A percentile compares a stretch with the other conserved stretches of the same genome.
These are phyloP conservation scores for Charina bottae DNA, from an alignment of 2,113 vertebrate species.

Conservation along the genomic window DNA sequence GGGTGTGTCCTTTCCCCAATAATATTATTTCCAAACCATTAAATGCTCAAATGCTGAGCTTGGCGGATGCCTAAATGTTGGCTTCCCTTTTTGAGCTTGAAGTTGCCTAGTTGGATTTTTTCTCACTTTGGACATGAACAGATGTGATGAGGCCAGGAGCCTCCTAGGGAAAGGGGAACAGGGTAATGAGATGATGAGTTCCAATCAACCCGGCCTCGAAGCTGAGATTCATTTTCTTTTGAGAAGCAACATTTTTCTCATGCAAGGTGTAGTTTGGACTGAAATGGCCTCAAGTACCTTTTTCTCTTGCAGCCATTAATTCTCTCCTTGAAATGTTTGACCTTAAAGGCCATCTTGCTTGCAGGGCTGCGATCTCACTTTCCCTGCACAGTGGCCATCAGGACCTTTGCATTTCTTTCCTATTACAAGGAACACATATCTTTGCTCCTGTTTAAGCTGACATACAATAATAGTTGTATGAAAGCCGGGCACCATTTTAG, in stretches of 20 bases:
- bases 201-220: background rate
- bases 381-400: conserved; percentile 13
- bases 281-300: background rate
- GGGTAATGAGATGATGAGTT: background rate
- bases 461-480: background rate
- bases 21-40: background rate
- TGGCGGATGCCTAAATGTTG: too few relatives aligned
- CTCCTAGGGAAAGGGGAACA: too few relatives aligned
- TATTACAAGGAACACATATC: conserved; percentile 28
- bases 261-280: background rate
- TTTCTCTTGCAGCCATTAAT: conserved; percentile 7
- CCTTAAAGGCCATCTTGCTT: conserved; percentile 24
- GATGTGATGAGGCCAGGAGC: background rate
- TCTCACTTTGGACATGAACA: background rate
- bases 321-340: conserved; percentile 14
- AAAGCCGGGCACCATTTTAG: background rate
- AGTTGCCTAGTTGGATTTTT: background rate
- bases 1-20: background rate
- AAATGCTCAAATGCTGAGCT: background rate
- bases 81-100: background rate
- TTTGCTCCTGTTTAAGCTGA: conserved; percentile 34
- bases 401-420: conserved; percentile 38
- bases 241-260: background rate
- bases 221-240: background rate
- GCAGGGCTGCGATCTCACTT: background rate